Percentiles rank a stretch among this genome's conserved stretches.
These are phyloP conservation scores for Lynx canadensis DNA, from an alignment of 2,113 vertebrate genomes.

Conservation along the genomic window DNA sequence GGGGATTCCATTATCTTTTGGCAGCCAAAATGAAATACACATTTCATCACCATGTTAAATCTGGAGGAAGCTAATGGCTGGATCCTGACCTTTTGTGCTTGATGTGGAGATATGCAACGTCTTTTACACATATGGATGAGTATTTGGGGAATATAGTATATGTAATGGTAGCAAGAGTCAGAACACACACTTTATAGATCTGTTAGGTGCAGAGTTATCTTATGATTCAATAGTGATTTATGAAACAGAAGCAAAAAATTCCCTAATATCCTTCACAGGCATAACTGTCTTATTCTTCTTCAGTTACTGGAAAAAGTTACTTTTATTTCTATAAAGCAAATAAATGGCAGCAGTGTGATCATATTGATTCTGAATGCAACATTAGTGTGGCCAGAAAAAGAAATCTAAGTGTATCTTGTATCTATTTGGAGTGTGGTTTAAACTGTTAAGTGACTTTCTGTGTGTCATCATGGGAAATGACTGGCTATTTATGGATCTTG, in stretches of 20 bases:
- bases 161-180: background rate
- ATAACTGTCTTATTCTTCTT: background rate
- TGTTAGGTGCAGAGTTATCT: background rate
- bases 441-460: background rate
- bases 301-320: background rate
- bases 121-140: background rate
- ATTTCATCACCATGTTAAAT: constrained; percentile 45
- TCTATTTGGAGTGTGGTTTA: background rate
- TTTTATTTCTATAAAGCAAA: constrained; percentile 30
- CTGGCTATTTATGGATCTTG: background rate
- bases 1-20: constrained; percentile 25
- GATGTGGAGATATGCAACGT: background rate
- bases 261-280: background rate
- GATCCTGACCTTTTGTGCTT: background rate
- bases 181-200: background rate
- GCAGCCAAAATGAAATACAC: background rate
- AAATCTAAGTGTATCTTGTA: background rate
- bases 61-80: background rate
- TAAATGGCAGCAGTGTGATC: background rate
- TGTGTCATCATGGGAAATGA: background rate
- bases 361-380: background rate
- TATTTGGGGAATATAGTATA: background rate
- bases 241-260: background rate
- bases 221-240: constrained; percentile 24
- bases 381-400: background rate